A percentile compares a stretch with the other conserved stretches of the same genome.
Evolutionary conservation across 2,113 vertebrate species (phyloP).

Genomic region (Etia nguti): DNA sequence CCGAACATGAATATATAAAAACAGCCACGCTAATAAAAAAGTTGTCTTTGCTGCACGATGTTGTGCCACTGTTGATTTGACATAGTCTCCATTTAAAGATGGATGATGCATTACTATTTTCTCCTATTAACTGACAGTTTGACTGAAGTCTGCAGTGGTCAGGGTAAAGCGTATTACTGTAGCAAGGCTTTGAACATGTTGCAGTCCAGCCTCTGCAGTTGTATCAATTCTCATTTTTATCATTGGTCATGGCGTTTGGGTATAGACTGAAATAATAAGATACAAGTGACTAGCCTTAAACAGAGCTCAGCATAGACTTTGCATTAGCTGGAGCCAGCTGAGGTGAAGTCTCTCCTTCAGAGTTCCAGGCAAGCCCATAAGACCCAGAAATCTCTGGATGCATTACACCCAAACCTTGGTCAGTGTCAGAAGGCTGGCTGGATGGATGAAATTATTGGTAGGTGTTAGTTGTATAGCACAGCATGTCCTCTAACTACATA

Average conservation of each 20-base stretch:
- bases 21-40: background rate
- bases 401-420: background rate
- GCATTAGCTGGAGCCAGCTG: background rate
- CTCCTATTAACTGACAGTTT: background rate
- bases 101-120: background rate
- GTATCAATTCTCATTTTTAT: background rate
- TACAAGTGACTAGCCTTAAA: background rate
- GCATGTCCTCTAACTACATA: background rate
- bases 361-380: background rate
- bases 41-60: background rate
- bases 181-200: background rate
- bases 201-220: background rate
- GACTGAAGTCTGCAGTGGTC: background rate
- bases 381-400: background rate
- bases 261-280: background rate
- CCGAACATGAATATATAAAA: background rate
- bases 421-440: accelerated
- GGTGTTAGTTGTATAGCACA: background rate
- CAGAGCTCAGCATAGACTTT: too few species aligned
- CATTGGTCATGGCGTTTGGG: accelerated
- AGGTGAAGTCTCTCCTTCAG: background rate
- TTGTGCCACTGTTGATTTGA: background rate
- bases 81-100: background rate
- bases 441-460: background rate
- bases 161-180: background rate